Base-by-base conservation (phyloP, 2,113 vertebrate genomes). In the Nannospalax galili region DNA sequence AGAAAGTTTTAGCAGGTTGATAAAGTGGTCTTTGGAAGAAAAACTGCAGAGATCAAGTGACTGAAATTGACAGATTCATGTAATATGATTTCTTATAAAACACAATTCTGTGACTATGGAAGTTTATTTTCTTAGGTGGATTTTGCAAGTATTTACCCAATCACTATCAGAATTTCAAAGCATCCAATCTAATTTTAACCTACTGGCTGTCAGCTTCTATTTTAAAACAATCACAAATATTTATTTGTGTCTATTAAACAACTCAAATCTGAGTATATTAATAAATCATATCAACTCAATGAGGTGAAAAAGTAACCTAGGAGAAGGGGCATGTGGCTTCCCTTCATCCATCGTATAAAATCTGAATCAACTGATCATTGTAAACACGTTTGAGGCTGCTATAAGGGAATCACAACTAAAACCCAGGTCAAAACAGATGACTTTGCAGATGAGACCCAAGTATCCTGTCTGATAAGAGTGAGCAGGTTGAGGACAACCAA, bases 31-130 rank as follows among this genome's bases (percentile, higher is more conserved):
- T 80, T 24, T 84, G 52, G 16, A 40, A 78, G 62, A 95, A 35
- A 84, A 64, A 84, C 5, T 74, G 6, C 14, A 58, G 19, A 64
- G 65, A 80, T 3, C 1, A 96, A 70, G 87, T 80, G 75, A 5
- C 22, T 42, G 14, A 82, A 20, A 58, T 86, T 92, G 60, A 7
- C 48, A 52, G 48, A 52, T 52, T 64, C 73, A 6, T 86, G 90
- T 32, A 85, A 81, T 91, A 24, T 91, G 62, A 11, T 82, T 20
- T 28, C 78, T 93, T 58, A n/a, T 2, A 37, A 86, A 94, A 94
- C 32, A 81, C 80, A 80, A 60, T 35, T 84, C 52, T 7, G 48
- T 91, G 45, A 73, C 26, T 9, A 84, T 6, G 4, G 30, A 26
- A 79, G 92, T 94, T 70, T 70, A 73, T 69, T 84, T 94, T 90